Base-by-base conservation (phyloP, 2,797 vertebrate species). In the Pogonophryne albipinna region DNA sequence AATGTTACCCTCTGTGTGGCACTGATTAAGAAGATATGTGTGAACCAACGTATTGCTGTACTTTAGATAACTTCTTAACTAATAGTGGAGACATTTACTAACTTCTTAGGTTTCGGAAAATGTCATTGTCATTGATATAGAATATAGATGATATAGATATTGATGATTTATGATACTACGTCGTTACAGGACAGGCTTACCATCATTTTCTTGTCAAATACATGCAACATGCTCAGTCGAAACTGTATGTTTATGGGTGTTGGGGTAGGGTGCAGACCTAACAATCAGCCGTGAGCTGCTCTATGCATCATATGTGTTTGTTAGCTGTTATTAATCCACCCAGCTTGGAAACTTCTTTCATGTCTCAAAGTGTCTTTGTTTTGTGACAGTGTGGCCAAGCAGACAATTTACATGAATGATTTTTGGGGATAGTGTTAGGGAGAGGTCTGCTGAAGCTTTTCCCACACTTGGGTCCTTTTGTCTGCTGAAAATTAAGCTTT, bases 291-390 rank as follows among this genome's bases (percentile, higher is more conserved):
- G 41, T 14, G 44, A 23, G 19, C 31, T 10, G 42, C 20, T 34
- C 2, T 45, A 55, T 51, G 4, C 6, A 4, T 50, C 16, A 27
- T 15, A 50, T 52, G n/a, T 31, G n/a, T 13, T 58, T 44, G 20
- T 49, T 9, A 34, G 14, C 51, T 44, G 20, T 49, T 15, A 34
- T 11, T 38, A 38, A 9, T 38, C 34, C 34, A 38, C 34, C 34
- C 7, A 38, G 34, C 7, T 38, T 38, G 34, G 34, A 38, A 20
- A 58, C 53, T 74, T 16, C 14, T 10, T 67, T 7, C 9, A 10
- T 50, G 10, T 75, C 61, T 20, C 61, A 38, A 31, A 46, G 5
- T 46, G 45, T 46, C 45, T 20, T n/a, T 44, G 38, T 51, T 57
- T 57, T 56, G 41, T 27, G 23, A 17, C 66, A 34, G 6, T 20